Conservation (phyloP, 2,797 vertebrate species). For the Botia kubotai region DNA sequence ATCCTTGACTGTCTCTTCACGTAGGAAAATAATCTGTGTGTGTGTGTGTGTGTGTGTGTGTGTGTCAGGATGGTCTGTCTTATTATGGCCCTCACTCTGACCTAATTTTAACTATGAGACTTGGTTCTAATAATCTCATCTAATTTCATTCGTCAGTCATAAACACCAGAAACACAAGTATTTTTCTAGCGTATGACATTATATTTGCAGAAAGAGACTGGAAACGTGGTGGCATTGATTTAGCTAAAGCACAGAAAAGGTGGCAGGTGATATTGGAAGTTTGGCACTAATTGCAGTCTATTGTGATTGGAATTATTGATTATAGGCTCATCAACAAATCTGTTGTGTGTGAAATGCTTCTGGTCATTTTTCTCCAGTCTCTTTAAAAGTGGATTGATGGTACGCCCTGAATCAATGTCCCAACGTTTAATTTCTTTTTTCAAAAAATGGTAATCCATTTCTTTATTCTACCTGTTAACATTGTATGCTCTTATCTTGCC, state of each 20-base stretch:
- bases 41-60: conserved; percentile 27
- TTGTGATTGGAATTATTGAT: conserved; percentile 15
- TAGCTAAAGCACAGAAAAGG: neutral
- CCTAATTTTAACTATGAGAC: neutral
- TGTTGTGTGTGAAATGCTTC: conserved; percentile 10
- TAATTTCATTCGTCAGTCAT: neutral
- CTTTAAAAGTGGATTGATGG: neutral
- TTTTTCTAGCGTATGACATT: neutral
- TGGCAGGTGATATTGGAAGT: neutral
- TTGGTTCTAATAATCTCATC: neutral
- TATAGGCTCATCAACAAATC: conserved; percentile 11
- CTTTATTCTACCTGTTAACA: conserved; percentile 44
- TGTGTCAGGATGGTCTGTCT: conserved; percentile 32
- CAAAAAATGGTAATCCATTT: neutral
- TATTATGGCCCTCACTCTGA: neutral
- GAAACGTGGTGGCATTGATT: conserved; percentile 13
- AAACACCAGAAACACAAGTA: neutral
- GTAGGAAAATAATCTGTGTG: conserved; percentile 19
- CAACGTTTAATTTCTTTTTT: neutral
- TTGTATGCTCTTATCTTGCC: conserved; percentile 65
- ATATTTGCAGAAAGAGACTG: neutral
- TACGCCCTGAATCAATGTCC: conserved; percentile 11
- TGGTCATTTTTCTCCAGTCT: conserved; percentile 5
- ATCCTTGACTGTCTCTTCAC: conserved; percentile 54
- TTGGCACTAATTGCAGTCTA: conserved; percentile 5